Base-by-base conservation (phyloP, 2,113 vertebrate species). In the Oostethus manadensis region DNA sequence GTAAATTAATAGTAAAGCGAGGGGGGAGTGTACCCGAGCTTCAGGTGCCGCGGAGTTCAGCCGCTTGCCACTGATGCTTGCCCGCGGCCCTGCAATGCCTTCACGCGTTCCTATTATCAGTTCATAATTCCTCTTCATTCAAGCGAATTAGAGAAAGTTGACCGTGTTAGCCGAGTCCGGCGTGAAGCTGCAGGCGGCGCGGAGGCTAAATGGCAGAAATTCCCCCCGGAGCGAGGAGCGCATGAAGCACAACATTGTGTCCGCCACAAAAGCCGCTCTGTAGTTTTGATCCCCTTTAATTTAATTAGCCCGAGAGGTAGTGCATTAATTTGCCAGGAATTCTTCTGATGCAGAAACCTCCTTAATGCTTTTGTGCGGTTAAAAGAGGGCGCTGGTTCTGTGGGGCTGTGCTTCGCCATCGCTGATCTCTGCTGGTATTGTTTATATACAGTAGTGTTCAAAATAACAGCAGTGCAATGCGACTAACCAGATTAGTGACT, bases 271-370 rank as follows among this genome's bases (percentile, higher is more conserved):
- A 96, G 93, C 92, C 76, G 90, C 92, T 97, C 93, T 96, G 94
- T 97, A 93, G 91, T 94, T 96, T 93, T 96, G 93, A 97, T 97
- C 94, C 93, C 90, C 91, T 93, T 92, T 98, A 96, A 97, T 97
- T 97, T 94, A 97, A 99, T 99, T 97, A 96, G 94, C 92, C 94
- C 93, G 91, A 97, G 94, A 98, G 92, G 94, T 96, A 96, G 92
- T 89, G 91, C 92, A 94, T 94, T 97, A 93, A 95, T 98, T 96
- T 94, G 92, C 93, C 92, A 94, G 94, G 94, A 97, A 95, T 94
- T 94, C 93, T 92, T 97, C 92, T 95, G 94, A 97, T 95, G 94
- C 93, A 88, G 90, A 93, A 93, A 91, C 91, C 90, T 93, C 91
- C 88, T 85, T 92, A 90, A 89, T 93, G 94, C 89, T 89, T 91